phyloP scores from a whole-genome alignment of 2,888 invertebrate species.

The Papilio demoleus region DNA sequence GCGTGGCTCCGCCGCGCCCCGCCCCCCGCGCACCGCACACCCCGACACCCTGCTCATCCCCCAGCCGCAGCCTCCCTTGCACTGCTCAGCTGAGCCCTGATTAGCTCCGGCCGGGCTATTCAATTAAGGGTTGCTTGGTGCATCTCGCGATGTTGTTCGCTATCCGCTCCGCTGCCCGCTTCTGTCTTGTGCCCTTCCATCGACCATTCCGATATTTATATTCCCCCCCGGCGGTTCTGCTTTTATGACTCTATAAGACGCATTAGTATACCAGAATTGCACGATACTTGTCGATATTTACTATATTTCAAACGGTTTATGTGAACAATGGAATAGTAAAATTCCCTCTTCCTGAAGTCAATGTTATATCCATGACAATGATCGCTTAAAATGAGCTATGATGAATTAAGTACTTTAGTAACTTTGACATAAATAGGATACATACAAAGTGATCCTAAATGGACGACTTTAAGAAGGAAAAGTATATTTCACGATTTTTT shows the following conservation, averaged over 20 bases:
- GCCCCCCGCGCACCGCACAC: constrained; percentile 62
- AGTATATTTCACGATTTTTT: no score
- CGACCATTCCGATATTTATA: constrained; percentile 64
- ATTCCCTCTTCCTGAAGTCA: neutral
- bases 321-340: neutral
- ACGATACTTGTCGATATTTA: neutral
- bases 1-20: constrained; percentile 80
- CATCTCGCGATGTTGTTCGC: constrained; percentile 66
- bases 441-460: no score
- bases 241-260: constrained; percentile 35
- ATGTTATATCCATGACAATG: neutral
- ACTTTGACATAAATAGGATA: no score
- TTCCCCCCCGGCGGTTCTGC: constrained; percentile 51
- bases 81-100: constrained; percentile 81
- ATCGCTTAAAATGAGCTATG: neutral
- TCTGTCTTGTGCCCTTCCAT: constrained; percentile 68
- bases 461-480: no score
- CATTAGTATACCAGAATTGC: neutral
- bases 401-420: no score
- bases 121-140: constrained; percentile 80
- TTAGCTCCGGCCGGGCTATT: constrained; percentile 81
- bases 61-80: constrained; percentile 58
- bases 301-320: constrained; percentile 5
- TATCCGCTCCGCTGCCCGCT: constrained; percentile 49
- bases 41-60: constrained; percentile 48